Evolutionary conservation across 2,797 vertebrate genomes (phyloP).

Genomic region (Oreonectes daqikongensis): DNA sequence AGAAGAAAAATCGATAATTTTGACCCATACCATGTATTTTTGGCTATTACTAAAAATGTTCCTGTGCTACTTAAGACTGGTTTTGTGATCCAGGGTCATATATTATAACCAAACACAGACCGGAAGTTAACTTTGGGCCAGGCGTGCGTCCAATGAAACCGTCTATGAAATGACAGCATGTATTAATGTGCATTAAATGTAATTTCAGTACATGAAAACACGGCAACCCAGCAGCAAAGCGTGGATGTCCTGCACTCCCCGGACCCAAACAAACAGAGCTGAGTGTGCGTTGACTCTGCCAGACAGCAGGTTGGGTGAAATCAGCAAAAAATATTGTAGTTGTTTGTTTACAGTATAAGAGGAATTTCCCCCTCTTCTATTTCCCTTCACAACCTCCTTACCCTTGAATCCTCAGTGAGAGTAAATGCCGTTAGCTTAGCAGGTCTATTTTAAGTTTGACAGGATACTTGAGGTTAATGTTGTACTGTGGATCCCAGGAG

Average conservation of each 20-base stretch:
- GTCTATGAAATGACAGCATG: too few species aligned
- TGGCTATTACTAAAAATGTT: too few species aligned
- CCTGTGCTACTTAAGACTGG: too few species aligned
- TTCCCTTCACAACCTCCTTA: neutral
- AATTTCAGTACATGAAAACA: slow-evolving; percentile 16
- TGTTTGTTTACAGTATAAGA: too few species aligned
- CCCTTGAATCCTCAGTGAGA: neutral
- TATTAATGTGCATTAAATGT: too few species aligned
- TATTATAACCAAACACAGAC: too few species aligned
- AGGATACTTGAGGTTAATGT: neutral
- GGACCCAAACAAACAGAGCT: slow-evolving; percentile 9
- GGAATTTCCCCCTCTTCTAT: neutral
- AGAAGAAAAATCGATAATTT: too few species aligned
- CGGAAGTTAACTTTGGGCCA: too few species aligned
- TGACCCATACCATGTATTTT: too few species aligned
- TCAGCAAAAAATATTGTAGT: neutral
- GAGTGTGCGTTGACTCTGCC: slow-evolving; percentile 12
- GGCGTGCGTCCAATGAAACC: too few species aligned
- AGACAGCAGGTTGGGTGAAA: slow-evolving; percentile 16
- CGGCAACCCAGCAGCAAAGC: neutral
- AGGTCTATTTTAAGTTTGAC: slow-evolving; percentile 13
- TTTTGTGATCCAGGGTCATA: too few species aligned
- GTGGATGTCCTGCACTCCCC: neutral
- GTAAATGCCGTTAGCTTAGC: slow-evolving; percentile 6
- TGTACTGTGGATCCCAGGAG: neutral